Evolutionary conservation across 2,113 vertebrate genomes (phyloP).

Genomic region (Sceloporus tristichus): DNA sequence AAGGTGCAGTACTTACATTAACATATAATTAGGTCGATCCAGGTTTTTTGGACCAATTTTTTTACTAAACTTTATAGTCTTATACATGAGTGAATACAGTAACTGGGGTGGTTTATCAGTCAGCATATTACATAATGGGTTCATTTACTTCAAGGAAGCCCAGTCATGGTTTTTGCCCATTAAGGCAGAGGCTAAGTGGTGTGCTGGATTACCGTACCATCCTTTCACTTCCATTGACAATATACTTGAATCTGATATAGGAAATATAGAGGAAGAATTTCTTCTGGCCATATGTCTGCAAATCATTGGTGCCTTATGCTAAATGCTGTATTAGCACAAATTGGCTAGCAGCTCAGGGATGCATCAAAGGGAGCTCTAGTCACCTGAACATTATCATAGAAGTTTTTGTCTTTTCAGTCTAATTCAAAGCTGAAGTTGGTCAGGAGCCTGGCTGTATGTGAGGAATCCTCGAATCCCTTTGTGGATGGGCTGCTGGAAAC

Average conservation of each 20-base stretch:
- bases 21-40: too few relatives aligned
- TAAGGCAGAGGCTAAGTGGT: not conserved
- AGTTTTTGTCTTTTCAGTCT: slow-evolving; percentile 80
- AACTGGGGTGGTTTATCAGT: too few relatives aligned
- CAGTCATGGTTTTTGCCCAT: not conserved
- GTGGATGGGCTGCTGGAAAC: slow-evolving; percentile 89
- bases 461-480: slow-evolving; percentile 92
- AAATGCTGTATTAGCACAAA: not conserved
- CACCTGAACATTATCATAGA: not conserved
- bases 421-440: slow-evolving; percentile 98
- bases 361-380: not conserved
- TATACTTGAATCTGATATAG: not conserved
- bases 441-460: slow-evolving; percentile 96
- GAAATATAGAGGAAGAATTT: not conserved
- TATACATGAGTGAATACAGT: too few relatives aligned
- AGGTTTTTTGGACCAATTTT: too few relatives aligned
- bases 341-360: slow-evolving; percentile 9
- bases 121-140: not conserved
- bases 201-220: not conserved
- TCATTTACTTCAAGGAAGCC: not conserved
- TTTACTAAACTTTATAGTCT: too few relatives aligned
- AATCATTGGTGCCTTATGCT: not conserved
- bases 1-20: too few relatives aligned
- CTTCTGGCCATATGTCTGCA: not conserved
- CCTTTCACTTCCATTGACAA: not conserved